Conservation (phyloP, 2,113 vertebrate genomes). For the Vulpes lagopus region DNA sequence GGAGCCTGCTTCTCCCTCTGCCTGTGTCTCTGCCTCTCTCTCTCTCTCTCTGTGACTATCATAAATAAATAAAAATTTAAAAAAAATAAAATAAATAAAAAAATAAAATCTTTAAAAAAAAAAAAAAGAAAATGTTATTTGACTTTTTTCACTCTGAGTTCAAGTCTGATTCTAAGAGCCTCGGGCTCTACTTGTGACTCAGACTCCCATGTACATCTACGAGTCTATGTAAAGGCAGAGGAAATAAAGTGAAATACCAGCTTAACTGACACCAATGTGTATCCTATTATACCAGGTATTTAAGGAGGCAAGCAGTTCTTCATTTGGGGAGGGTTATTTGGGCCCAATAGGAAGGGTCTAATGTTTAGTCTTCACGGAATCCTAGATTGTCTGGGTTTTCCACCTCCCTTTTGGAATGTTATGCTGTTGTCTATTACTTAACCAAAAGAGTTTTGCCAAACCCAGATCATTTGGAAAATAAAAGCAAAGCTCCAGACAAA, state of each 20-base stretch:
- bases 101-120: no score
- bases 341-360: neutral
- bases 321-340: neutral
- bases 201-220: neutral
- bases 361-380: neutral
- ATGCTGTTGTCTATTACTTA: constrained; percentile 44
- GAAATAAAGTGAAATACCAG: neutral
- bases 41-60: no score
- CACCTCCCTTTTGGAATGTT: neutral
- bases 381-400: constrained; percentile 30
- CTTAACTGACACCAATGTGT: neutral
- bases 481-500: constrained; percentile 54
- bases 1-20: no score
- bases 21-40: no score
- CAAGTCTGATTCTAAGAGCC: neutral
- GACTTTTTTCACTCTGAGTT: neutral
- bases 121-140: neutral
- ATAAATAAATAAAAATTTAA: no score
- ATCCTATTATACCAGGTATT: neutral
- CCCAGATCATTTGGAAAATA: constrained; percentile 60
- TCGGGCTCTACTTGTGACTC: neutral
- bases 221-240: neutral
- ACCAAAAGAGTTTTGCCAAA: constrained; percentile 33
- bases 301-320: neutral
- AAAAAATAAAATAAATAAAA: no score